Percentiles rank a stretch among this genome's conserved stretches.
Evolutionary conservation across 2,797 vertebrate genomes (phyloP).

Genomic region (Siniperca undulata): DNA sequence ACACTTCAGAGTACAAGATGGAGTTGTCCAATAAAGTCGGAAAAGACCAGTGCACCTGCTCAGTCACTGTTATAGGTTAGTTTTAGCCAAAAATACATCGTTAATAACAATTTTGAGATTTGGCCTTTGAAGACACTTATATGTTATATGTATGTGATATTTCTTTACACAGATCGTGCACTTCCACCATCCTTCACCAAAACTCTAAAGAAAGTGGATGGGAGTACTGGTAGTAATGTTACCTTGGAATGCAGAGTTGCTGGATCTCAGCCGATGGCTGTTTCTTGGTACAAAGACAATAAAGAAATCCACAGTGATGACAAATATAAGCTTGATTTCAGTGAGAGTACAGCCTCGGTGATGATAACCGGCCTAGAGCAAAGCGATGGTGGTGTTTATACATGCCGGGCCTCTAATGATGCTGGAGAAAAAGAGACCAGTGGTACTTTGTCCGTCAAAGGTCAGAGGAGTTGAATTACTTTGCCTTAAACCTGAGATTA

Average conservation of each 20-base stretch:
- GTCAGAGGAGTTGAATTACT: constrained; percentile 77
- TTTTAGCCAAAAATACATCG: constrained; percentile 58
- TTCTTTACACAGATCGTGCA: constrained; percentile 91
- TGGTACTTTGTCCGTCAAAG: constrained; percentile 92
- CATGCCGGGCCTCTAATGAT: constrained; percentile 91
- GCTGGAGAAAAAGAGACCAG: constrained; percentile 92
- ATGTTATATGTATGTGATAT: constrained; percentile 64
- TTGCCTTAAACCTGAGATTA: not conserved
- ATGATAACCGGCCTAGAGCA: constrained; percentile 87
- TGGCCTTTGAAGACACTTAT: constrained; percentile 46
- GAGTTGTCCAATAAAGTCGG: constrained; percentile 96
- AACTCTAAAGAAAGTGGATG: constrained; percentile 90
- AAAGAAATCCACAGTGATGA: constrained; percentile 85
- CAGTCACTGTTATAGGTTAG: constrained; percentile 94
- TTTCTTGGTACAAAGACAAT: constrained; percentile 94
- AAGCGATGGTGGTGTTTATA: constrained; percentile 90
- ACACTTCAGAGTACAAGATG: constrained; percentile 93
- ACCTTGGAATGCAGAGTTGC: constrained; percentile 93
- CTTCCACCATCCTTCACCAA: constrained; percentile 94
- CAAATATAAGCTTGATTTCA: constrained; percentile 88
- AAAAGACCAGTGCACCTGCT: constrained; percentile 90
- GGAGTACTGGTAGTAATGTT: constrained; percentile 81
- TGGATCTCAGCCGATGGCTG: constrained; percentile 93
- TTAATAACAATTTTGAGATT: not conserved
- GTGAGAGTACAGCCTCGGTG: constrained; percentile 91